These are phyloP conservation scores for Halcyon senegalensis DNA, from an alignment of 2,113 vertebrate genomes.

Conservation along the genomic window DNA sequence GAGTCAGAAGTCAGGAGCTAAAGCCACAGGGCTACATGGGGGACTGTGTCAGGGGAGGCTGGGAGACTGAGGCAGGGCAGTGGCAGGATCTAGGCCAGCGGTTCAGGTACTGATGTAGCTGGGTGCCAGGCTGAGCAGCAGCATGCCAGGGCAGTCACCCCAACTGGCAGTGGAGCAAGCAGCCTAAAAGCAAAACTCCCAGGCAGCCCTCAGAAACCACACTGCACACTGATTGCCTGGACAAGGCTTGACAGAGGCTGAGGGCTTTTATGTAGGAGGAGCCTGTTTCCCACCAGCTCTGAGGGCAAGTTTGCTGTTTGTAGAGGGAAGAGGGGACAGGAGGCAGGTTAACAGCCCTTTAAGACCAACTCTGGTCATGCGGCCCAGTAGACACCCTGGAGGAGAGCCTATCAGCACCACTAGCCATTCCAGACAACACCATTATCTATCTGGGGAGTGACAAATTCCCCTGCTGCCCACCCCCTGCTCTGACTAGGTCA, in stretches of 20 bases:
- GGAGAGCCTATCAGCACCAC: background rate
- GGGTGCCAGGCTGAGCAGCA: background rate
- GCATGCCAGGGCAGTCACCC: accelerated
- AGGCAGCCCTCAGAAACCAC: background rate
- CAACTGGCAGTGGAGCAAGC: background rate
- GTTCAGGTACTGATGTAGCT: background rate
- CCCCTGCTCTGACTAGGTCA: background rate
- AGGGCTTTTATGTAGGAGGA: background rate
- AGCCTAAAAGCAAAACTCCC: background rate
- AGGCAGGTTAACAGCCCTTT: background rate
- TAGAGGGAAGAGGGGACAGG: background rate
- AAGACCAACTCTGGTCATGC: background rate
- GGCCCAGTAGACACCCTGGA: background rate
- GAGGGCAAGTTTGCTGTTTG: background rate
- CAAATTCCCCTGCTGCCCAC: background rate
- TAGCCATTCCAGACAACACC: background rate
- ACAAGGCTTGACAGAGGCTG: background rate
- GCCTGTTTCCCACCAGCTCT: background rate
- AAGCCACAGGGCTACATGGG: background rate
- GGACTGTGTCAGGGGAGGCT: accelerated
- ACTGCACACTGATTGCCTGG: background rate
- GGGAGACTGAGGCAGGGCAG: background rate
- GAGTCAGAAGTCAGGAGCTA: background rate
- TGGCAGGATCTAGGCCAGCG: background rate
- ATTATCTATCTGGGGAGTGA: background rate